Evolutionary conservation across 1,140 invertebrate species (phyloP).

Genomic region (Trissolcus basalis): DNA sequence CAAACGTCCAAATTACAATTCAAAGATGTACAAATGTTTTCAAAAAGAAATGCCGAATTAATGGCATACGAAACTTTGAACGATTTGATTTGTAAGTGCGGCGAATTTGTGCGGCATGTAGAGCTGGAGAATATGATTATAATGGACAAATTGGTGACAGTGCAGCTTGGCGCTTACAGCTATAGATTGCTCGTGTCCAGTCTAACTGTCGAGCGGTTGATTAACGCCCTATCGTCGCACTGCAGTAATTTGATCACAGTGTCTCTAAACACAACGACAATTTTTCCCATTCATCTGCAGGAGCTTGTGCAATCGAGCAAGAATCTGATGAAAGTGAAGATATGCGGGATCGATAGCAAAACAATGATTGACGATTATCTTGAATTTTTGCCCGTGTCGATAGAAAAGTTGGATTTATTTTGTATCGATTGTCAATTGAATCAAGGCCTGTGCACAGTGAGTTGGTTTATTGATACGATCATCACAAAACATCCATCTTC

Average conservation of each 20-base stretch:
- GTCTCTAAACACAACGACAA: slow-evolving; percentile 35
- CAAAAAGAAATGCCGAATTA: slow-evolving; percentile 16
- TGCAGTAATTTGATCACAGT: slow-evolving; percentile 29
- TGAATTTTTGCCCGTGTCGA: slow-evolving; percentile 24
- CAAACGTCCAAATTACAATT: slow-evolving; percentile 24
- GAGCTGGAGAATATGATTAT: slow-evolving; percentile 44
- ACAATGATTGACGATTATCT: slow-evolving; percentile 42
- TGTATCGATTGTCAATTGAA: slow-evolving; percentile 53
- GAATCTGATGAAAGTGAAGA: slow-evolving; percentile 30
- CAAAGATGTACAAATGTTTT: slow-evolving; percentile 17
- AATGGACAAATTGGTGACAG: slow-evolving; percentile 27
- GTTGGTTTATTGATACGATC: slow-evolving; percentile 18
- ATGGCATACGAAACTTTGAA: slow-evolving; percentile 11
- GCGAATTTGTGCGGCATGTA: slow-evolving; percentile 20
- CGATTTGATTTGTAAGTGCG: slow-evolving; percentile 28
- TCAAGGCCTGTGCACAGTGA: slow-evolving; percentile 35
- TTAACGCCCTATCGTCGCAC: slow-evolving; percentile 17
- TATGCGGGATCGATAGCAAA: slow-evolving; percentile 40
- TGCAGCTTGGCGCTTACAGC: slow-evolving; percentile 23
- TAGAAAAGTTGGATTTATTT: slow-evolving; percentile 54
- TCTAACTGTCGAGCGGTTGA: slow-evolving; percentile 17
- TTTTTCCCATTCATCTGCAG: slow-evolving; percentile 12
- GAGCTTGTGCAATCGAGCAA: slow-evolving; percentile 16
- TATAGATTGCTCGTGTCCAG: slow-evolving; percentile 18
- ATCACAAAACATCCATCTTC: slow-evolving; percentile 22